Evolutionary conservation across 2,888 invertebrate species (phyloP), one percentile per base, ranked within the genome.

Genomic region (Coelopa pilipes): DNA sequence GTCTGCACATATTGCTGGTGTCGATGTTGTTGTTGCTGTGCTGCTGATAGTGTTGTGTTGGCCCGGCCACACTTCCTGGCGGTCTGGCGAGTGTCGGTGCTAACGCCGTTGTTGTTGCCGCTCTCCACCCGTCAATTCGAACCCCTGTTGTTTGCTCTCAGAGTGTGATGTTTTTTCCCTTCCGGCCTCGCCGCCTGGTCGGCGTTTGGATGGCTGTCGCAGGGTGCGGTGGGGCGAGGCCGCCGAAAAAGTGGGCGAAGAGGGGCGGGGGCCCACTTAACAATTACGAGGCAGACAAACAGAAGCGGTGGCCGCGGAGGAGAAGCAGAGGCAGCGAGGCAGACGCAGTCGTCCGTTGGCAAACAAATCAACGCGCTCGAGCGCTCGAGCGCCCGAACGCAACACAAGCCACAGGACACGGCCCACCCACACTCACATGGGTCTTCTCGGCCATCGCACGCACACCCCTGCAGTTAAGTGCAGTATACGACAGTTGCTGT

Each of bases 281-380:
- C 53, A 70, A 70, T 50, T 70, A 70, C 34, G 53, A 65, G 13
- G 21, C 21, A 17, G 19, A 63, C 24, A 70, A 59, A 49, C 21
- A 47, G 45, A 46, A 0, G 19, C 55, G 57, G n/a, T n/a, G 21
- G 9, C 60, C 13, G n/a, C 34, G 7, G 19, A 66, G 5, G 19
- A 19, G 13, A 24, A 67, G 13, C 7, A 66, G 21, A 1, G 9
- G 24, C 5, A 12, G 19, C 12, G 19, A 19, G 13, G 57, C 17
- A 57, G 19, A 19, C n/a, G 24, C 57, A 11, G 24, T 24, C 24
- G 13, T 24, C 19, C 57, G 24, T 70, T 70, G 70, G 76, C 78
- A 80, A 79, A 79, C 78, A 79, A 79, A 79, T 78, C 76, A 78
- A 77, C 76, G 76, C 74, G 79, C 76, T 78, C 75, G 76, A 76